Base-by-base conservation (phyloP, 2,113 vertebrate genomes). In the Lycaon pictus region DNA sequence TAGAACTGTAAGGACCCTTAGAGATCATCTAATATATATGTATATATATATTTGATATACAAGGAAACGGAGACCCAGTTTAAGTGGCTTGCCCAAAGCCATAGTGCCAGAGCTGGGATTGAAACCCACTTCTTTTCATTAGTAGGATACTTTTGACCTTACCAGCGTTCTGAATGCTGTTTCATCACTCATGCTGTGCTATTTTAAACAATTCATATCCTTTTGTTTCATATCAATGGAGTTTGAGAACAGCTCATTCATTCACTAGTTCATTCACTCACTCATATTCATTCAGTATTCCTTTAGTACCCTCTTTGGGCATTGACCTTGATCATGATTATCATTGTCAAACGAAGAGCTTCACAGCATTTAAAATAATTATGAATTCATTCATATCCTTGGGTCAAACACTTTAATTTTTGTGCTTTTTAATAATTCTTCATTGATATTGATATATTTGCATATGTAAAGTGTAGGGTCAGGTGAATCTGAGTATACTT, bases 401-500 rank as follows among this genome's bases (percentile, higher is more conserved):
- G 48, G 4, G 19, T 48, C 48, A 60, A 96, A 81, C 7, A 71
- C 27, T 93, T 88, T 93, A 71, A 58, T 93, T 95, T 17, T 92
- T 17, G 3, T 90, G 90, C 22, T 95, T 72, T 58, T 58, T 7
- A 90, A n/a, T 77, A 84, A 77, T 72, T 94, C 13, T 62, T 80
- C 16, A 56, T 56, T 77, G 79, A 60, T 20, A 86, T 93, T 60
- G 11, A 90, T 84, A 32, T 62, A 72, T 25, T 74, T 80, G 23
- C 84, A 55, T 91, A 97, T 96, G n/a, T 25, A 79, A 87, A 95
- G 51, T 43, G 60, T 87, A 88, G 55, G 7, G 13, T 77, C 43
- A 71, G 32, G 29, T 63, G 48, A 96, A 29, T 93, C 32, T 55
- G 48, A 88, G 71, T 69, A 80, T 83, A 92, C 37, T 80, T 88